Conservation (phyloP, 2,797 vertebrate genomes). For the Bothrops alternatus region DNA sequence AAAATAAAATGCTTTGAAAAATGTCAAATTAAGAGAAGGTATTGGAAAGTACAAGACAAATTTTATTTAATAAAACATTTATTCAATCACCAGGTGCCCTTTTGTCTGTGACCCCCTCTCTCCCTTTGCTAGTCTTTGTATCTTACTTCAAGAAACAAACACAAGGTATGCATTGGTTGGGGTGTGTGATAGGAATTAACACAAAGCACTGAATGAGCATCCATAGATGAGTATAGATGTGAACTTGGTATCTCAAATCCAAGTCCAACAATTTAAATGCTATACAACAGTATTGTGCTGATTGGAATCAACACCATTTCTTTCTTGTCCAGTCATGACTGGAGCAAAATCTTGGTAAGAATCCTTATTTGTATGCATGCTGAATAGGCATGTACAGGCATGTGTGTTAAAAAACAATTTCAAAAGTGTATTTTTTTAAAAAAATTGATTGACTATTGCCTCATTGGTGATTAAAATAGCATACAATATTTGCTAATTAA, state of each 20-base stretch:
- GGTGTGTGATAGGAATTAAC: not conserved
- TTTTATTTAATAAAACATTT: not conserved
- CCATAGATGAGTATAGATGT: not conserved
- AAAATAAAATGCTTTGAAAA: not conserved
- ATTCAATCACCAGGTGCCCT: not conserved
- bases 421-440: not conserved
- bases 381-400: not conserved
- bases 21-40: conserved; percentile 1
- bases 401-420: not conserved
- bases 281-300: not conserved
- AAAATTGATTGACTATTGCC: not conserved
- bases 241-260: not conserved
- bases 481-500: not conserved
- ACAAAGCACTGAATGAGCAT: not conserved
- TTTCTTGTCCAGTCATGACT: not conserved
- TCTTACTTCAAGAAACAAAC: not conserved
- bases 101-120: not conserved
- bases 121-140: not conserved
- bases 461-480: not conserved
- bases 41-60: not conserved
- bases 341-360: not conserved
- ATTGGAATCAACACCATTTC: not conserved
- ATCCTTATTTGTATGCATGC: not conserved
- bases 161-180: not conserved
- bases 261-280: not conserved